Evolutionary conservation across 1,140 invertebrate genomes (phyloP).

Genomic region (Trichogramma pretiosum): DNA sequence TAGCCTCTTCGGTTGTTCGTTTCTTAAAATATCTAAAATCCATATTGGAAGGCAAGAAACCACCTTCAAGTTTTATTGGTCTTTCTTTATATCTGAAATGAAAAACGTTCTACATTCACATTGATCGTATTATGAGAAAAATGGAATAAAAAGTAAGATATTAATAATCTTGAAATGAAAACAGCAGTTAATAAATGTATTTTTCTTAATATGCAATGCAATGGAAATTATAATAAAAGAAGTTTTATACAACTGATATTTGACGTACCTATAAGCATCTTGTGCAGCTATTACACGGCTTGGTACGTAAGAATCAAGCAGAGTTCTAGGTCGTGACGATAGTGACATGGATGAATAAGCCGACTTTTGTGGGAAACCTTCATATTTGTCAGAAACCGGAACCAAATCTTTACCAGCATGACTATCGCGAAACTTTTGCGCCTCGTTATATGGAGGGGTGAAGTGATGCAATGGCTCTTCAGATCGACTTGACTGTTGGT

Average conservation of each 20-base stretch:
- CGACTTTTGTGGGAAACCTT: conserved; percentile 23
- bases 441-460: conserved; percentile 26
- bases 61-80: conserved; percentile 39
- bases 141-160: neutral
- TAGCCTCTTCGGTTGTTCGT: conserved; percentile 31
- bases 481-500: too few species aligned
- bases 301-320: conserved; percentile 39
- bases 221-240: too few species aligned
- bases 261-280: conserved; percentile 33
- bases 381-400: conserved; percentile 23
- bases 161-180: neutral
- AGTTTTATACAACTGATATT: too few species aligned
- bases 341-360: conserved; percentile 10
- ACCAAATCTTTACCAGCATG: conserved; percentile 19
- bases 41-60: conserved; percentile 41
- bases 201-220: too few species aligned
- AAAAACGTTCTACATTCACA: too few species aligned
- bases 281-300: conserved; percentile 38
- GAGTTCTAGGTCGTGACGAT: conserved; percentile 29
- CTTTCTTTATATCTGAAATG: conserved; percentile 38
- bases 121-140: neutral
- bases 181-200: too few species aligned
- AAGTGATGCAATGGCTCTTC: neutral
- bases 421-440: conserved; percentile 29
- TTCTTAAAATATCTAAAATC: conserved; percentile 36